Evolutionary conservation across 2,888 invertebrate genomes (phyloP).

Genomic region (Venustoraphidia nigricollis): DNA sequence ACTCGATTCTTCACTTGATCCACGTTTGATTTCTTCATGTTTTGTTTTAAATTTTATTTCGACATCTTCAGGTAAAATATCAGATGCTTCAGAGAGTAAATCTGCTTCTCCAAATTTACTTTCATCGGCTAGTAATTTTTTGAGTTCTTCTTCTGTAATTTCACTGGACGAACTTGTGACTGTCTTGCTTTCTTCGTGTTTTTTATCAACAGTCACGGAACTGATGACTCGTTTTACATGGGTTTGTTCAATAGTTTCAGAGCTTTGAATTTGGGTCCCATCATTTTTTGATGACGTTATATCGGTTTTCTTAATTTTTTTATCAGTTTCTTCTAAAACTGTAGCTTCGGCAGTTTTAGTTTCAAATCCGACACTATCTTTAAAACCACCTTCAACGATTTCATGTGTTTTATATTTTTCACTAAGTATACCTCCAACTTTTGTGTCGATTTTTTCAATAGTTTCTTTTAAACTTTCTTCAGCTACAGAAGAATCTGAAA

Average conservation of each 20-base stretch:
- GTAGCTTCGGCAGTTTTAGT: slow-evolving; percentile 4
- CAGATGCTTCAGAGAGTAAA: too few species aligned
- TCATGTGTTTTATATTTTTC: slow-evolving; percentile 7
- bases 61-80: slow-evolving; percentile 4
- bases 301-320: slow-evolving; percentile 3
- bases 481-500: not conserved
- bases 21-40: slow-evolving; percentile 23
- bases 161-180: slow-evolving; percentile 4
- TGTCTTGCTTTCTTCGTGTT: not conserved
- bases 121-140: slow-evolving; percentile 12
- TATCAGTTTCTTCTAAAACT: slow-evolving; percentile 3
- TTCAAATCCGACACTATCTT: slow-evolving; percentile 4
- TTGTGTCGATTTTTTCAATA: slow-evolving; percentile 5
- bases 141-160: slow-evolving; percentile 9
- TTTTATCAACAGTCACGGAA: not conserved
- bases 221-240: not conserved
- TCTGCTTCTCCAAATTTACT: slow-evolving; percentile 12
- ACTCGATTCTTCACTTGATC: slow-evolving; percentile 29
- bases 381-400: slow-evolving; percentile 4
- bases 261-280: not conserved
- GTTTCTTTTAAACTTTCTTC: not conserved
- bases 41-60: slow-evolving; percentile 7
- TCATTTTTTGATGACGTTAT: not conserved
- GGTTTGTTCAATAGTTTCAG: not conserved
- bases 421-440: slow-evolving; percentile 11